Conservation (phyloP, 2,888 invertebrate species). For the Parascotia fuliginaria region DNA sequence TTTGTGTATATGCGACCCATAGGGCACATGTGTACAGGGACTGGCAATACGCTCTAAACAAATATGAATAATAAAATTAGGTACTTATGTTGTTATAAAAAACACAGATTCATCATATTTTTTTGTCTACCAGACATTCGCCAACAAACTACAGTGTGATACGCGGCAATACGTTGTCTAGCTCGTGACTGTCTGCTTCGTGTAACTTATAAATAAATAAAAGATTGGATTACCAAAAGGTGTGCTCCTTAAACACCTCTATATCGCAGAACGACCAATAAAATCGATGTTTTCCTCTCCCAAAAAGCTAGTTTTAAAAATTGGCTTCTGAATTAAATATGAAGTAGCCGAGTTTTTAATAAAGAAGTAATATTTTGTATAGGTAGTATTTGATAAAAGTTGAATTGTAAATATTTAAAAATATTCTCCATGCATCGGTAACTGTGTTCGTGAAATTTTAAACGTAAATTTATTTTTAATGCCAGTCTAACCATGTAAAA, state of each 20-base stretch:
- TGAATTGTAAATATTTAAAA: neutral
- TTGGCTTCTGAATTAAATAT: constrained; percentile 47
- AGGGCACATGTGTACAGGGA: no score
- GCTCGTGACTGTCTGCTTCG: constrained; percentile 22
- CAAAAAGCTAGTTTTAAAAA: constrained; percentile 43
- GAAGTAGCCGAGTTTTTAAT: constrained; percentile 19
- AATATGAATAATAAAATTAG: no score
- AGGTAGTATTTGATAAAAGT: neutral
- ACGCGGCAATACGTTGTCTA: constrained; percentile 13
- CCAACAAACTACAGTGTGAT: constrained; percentile 23
- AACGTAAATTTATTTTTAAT: neutral
- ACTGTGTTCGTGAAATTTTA: neutral
- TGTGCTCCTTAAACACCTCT: constrained; percentile 35
- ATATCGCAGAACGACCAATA: constrained; percentile 44
- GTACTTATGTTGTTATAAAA: no score
- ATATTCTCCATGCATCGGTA: neutral
- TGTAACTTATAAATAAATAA: constrained; percentile 49
- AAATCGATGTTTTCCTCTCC: constrained; percentile 41
- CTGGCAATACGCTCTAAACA: no score
- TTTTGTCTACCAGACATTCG: no score
- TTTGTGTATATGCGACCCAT: no score
- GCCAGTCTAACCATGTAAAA: neutral
- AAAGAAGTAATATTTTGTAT: neutral
- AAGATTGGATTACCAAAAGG: constrained; percentile 47
- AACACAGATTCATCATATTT: no score